Base-by-base conservation (phyloP, 2,113 vertebrate genomes). In the Nibea coibor region DNA sequence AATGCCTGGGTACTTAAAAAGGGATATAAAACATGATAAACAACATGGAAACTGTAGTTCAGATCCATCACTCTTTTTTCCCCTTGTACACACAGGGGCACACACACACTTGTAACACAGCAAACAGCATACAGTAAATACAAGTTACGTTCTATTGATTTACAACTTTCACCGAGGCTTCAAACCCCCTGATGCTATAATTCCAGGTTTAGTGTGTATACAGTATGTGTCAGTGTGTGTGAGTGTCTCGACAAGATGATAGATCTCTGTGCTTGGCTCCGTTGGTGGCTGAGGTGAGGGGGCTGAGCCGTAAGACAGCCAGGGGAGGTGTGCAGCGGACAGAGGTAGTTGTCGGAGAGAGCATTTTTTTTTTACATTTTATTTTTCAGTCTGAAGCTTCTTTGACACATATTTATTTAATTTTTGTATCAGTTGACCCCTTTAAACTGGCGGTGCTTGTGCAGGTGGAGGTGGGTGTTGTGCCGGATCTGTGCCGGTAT, bases 341-440 rank as follows among this genome's bases (percentile, higher is more conserved):
- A 74, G 48, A 78, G 80, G 67, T n/a, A 19, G 65, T 69, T 22
- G 48, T 71, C 54, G 59, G 54, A 83, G 53, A 39, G 54, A 35
- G 26, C n/a, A 8, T 63, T 28, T 22, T 59, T 22, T 59, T 26
- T 15, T 35, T 24, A 9, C 8, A 39, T 39, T 39, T 67, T 22
- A 10, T 20, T n/a, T 8, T 14, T 15, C 73, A 61, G 72, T 62
- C 43, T 48, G 43, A 48, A 26, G 76, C 63, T 69, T 62, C 67
- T 80, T 69, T 77, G 83, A 84, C 85, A 84, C 86, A 81, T 79
- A 56, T 45, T 45, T 35, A 0, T 85, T 86, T 82, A 76, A 4
- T 45, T 45, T 39, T 8, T 85, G 84, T 82, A 78, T 82, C 87
- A 62, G 66, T n/a, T 79, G 81, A 89, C 74, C 87, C 78, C 85